These are phyloP conservation scores for Lamellibrachia luymesi DNA, from an alignment of 1,140 invertebrate species.

Conservation along the genomic window DNA sequence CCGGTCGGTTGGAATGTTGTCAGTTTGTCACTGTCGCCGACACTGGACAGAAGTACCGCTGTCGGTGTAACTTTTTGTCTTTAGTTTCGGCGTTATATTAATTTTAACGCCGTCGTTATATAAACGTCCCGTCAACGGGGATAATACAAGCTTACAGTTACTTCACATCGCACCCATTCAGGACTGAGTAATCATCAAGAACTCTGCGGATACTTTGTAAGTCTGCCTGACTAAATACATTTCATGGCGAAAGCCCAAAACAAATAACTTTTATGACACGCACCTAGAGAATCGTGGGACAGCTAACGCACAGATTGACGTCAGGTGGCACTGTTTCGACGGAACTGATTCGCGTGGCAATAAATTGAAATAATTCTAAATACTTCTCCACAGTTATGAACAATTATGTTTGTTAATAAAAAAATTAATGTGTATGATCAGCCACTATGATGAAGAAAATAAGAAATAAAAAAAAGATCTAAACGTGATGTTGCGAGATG, in stretches of 20 bases:
- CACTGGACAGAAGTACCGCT: too few species aligned
- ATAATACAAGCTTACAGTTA: background rate
- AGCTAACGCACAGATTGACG: background rate
- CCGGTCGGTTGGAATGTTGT: too few species aligned
- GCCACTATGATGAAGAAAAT: background rate
- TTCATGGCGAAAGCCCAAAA: background rate
- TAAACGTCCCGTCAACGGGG: background rate
- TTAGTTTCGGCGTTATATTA: too few species aligned
- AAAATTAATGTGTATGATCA: background rate
- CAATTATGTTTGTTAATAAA: background rate
- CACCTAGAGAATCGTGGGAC: background rate
- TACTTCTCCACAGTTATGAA: background rate
- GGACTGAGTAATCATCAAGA: background rate
- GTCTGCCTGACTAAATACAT: background rate
- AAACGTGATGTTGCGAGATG: background rate
- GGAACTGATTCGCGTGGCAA: background rate
- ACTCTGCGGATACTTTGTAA: background rate
- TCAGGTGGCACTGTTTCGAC: background rate
- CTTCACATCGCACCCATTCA: background rate
- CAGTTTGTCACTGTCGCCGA: too few species aligned
- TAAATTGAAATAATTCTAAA: background rate
- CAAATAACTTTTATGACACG: background rate
- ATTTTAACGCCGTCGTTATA: background rate
- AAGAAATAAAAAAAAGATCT: background rate
- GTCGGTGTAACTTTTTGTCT: too few species aligned